Evolutionary conservation across 2,888 invertebrate genomes (phyloP), one percentile per base, ranked within the genome.

Genomic region (Boloria selene): DNA sequence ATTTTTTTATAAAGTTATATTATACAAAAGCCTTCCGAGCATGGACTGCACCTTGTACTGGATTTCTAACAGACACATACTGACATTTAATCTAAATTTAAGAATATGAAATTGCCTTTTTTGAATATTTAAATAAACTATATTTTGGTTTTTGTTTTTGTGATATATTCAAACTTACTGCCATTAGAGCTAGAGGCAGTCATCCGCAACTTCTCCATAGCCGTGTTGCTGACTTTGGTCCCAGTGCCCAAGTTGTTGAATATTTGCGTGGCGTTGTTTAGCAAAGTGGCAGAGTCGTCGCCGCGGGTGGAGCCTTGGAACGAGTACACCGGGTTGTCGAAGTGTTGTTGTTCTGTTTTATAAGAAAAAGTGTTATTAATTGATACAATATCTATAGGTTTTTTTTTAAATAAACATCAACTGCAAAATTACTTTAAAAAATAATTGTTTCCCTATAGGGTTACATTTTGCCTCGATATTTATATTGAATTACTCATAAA

Each of bases 251-350:
- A 84, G 83, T 95, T 94, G 81, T 95, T 95, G 59, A 93, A 84
- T 49, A 94, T 93, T 62, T 92, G 91, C 31, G 89, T 88, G 0
- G 89, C 90, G 73, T 94, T 94, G 79, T 94, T 93, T 66, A 94
- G 85, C 53, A 94, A 76, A 55, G 94, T 92, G 0, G 89, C 76
- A 0, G 93, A 90, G 75, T 94, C 94, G 72, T 94, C 94, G 64
- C 93, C 89, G 13, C 93, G 89, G 18, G 85, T 84, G 17, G 87
- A 87, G 0, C 82, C 81, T 83, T 96, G 95, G 88, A 94, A 96
- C 13, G 96, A 96, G 86, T 98, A 98, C 4, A 97, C 97, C 0
- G 98, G 98, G 92, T 98, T 98, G 88, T 98, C 98, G 85, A 98
- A 98, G 86, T 98, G 97, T 84, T 96, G 96, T 79, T 95, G 95